Conservation (phyloP, 1,140 invertebrate genomes). For the Contarinia nasturtii region DNA sequence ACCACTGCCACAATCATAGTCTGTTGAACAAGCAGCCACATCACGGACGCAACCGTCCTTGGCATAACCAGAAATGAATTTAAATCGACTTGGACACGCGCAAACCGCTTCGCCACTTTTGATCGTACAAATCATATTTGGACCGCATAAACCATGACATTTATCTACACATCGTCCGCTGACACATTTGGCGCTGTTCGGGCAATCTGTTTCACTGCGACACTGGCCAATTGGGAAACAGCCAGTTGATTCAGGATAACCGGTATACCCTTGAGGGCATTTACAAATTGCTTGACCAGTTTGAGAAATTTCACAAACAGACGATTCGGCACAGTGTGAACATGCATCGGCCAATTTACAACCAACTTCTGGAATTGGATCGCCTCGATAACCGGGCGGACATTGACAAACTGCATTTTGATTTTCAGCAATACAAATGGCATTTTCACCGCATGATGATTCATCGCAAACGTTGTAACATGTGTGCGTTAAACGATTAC, state of each 20-base stretch:
- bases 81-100: conserved; percentile 50
- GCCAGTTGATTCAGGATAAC: conserved; percentile 50
- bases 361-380: conserved; percentile 62
- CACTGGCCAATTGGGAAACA: conserved; percentile 55
- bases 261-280: conserved; percentile 53
- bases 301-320: conserved; percentile 48
- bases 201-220: conserved; percentile 54
- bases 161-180: conserved; percentile 54
- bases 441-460: conserved; percentile 66
- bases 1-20: conserved; percentile 55
- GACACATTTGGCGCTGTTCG: conserved; percentile 48
- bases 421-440: conserved; percentile 71
- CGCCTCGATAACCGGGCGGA: conserved; percentile 55
- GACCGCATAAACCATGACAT: conserved; percentile 54
- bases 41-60: conserved; percentile 53
- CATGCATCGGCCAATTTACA: conserved; percentile 49
- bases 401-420: conserved; percentile 67
- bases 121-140: conserved; percentile 58
- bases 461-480: conserved; percentile 63
- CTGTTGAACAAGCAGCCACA: conserved; percentile 39
- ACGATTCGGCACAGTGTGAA: conserved; percentile 56
- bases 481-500: conserved; percentile 62
- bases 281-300: conserved; percentile 44
- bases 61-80: conserved; percentile 34
- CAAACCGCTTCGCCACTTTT: conserved; percentile 53